A percentile compares a stretch with the other conserved stretches of the same genome.
These are phyloP conservation scores for Epinotia bilunana DNA, from an alignment of 2,888 invertebrate species.

Conservation along the genomic window DNA sequence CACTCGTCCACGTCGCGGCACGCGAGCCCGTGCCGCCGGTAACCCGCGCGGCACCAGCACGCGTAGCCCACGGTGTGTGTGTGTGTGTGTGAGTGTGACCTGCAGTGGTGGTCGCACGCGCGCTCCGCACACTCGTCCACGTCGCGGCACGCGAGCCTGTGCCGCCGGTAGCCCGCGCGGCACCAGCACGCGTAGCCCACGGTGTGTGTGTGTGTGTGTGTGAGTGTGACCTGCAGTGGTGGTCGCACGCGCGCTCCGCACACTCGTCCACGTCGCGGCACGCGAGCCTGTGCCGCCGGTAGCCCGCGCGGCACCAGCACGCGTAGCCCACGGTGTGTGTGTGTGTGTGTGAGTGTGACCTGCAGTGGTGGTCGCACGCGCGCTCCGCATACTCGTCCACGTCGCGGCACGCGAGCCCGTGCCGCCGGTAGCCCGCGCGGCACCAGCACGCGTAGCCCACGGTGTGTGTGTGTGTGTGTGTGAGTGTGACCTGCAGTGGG, in stretches of 20 bases:
- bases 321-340: constrained; percentile 91
- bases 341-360: too few species aligned
- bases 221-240: background rate
- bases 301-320: constrained; percentile 89
- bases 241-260: constrained; percentile 5
- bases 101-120: constrained; percentile 4
- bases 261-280: constrained; percentile 16
- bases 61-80: constrained; percentile 91
- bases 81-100: too few species aligned
- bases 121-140: constrained; percentile 8
- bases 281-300: constrained; percentile 77
- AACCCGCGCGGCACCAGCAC: constrained; percentile 89
- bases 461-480: too few species aligned
- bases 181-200: constrained; percentile 92
- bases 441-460: constrained; percentile 92
- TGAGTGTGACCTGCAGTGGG: background rate
- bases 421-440: constrained; percentile 86
- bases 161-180: constrained; percentile 86
- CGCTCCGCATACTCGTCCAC: constrained; percentile 6
- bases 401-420: constrained; percentile 55
- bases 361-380: constrained; percentile 4
- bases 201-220: too few species aligned
- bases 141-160: constrained; percentile 54
- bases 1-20: constrained; percentile 16
- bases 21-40: constrained; percentile 77